Percentiles rank a stretch among this genome's conserved stretches.
Evolutionary conservation across 2,888 invertebrate species (phyloP).

Genomic region (Ormyrus thymus): DNA sequence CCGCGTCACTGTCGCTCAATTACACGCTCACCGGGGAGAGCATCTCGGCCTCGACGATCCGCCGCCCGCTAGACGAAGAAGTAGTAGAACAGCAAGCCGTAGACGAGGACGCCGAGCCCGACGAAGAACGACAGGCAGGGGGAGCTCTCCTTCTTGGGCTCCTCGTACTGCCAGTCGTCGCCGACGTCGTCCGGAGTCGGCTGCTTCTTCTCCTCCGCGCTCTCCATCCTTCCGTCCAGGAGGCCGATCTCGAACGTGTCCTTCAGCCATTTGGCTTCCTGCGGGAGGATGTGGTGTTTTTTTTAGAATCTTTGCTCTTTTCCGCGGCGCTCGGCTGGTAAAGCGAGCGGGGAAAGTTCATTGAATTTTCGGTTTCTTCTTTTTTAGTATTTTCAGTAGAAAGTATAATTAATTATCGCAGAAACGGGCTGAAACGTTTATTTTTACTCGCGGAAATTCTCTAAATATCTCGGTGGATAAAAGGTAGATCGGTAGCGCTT

Average conservation of each 20-base stretch:
- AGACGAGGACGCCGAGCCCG: slow-evolving; percentile 58
- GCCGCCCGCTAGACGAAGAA: slow-evolving; percentile 26
- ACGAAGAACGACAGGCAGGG: slow-evolving; percentile 55
- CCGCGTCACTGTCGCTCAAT: too few species aligned
- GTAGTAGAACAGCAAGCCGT: slow-evolving; percentile 63
- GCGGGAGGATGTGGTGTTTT: background rate
- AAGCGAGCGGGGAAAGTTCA: too few species aligned
- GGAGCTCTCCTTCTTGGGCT: slow-evolving; percentile 57
- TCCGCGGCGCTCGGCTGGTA: too few species aligned
- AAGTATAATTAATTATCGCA: too few species aligned
- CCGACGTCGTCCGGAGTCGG: slow-evolving; percentile 58
- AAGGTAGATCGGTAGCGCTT: too few species aligned
- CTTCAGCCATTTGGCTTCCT: slow-evolving; percentile 80
- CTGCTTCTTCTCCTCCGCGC: slow-evolving; percentile 16
- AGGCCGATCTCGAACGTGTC: slow-evolving; percentile 79
- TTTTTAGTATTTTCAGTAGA: too few species aligned
- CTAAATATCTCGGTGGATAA: too few species aligned
- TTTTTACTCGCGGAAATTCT: too few species aligned
- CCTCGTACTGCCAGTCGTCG: slow-evolving; percentile 64
- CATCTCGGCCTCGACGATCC: too few species aligned
- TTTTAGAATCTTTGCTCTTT: background rate
- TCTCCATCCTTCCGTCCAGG: slow-evolving; percentile 61
- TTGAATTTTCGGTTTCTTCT: too few species aligned
- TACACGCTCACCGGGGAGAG: too few species aligned
- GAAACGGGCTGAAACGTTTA: too few species aligned